Evolutionary conservation across 2,888 invertebrate species (phyloP).

Genomic region (Caenorhabditis sp.): DNA sequence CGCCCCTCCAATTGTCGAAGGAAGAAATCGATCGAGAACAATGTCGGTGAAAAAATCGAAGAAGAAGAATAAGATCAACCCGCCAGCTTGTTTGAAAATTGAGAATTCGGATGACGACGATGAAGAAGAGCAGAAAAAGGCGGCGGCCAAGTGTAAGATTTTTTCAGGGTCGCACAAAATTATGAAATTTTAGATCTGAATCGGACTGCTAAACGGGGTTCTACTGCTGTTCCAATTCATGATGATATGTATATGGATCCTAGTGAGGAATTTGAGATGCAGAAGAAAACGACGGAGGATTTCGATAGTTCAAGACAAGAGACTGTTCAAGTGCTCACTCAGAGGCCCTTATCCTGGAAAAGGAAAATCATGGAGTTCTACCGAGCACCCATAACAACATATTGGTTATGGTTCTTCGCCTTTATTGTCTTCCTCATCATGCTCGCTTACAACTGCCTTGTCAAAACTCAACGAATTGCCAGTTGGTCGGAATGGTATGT

Average conservation of each 20-base stretch:
- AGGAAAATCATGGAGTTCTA: conserved; percentile 88
- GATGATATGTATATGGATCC: conserved; percentile 36
- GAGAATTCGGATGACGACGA: conserved; percentile 24
- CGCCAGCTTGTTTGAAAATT: conserved; percentile 30
- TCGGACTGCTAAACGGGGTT: conserved; percentile 34
- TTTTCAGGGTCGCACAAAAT: no score
- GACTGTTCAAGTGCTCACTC: conserved; percentile 32
- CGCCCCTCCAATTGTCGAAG: conserved; percentile 28
- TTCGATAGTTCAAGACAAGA: conserved; percentile 22
- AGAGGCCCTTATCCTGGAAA: conserved; percentile 59
- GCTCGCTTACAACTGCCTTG: conserved; percentile 64
- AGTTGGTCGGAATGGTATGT: conserved; percentile 64
- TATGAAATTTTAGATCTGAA: conserved; percentile 34
- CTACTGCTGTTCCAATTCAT: conserved; percentile 18
- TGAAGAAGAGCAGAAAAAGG: conserved; percentile 30
- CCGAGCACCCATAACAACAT: conserved; percentile 97
- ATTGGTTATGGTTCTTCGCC: conserved; percentile 88
- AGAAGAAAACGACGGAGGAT: conserved; percentile 17
- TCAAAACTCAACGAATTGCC: conserved; percentile 49
- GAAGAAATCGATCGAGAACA: conserved; percentile 29
- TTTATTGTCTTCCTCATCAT: conserved; percentile 63
- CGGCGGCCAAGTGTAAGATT: conserved; percentile 32
- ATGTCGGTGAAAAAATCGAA: conserved; percentile 41
- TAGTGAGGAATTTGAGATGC: conserved; percentile 23
- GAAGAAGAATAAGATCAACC: conserved; percentile 21